phyloP scores from a whole-genome alignment of 2,888 invertebrate genomes.

The Lathronympha strigana region DNA sequence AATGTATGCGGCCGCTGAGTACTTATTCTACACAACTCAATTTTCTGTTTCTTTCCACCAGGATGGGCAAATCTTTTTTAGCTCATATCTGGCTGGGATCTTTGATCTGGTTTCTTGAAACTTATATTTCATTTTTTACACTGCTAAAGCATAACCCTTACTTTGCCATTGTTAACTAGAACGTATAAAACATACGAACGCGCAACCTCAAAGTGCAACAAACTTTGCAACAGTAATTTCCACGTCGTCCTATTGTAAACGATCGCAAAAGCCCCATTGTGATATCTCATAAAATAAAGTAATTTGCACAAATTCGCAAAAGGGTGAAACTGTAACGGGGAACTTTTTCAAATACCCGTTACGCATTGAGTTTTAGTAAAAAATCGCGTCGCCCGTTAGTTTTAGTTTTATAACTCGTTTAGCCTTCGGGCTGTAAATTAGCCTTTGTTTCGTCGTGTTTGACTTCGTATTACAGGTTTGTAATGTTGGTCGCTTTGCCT shows the following conservation, averaged over 20 bases:
- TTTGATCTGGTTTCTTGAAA: too few species aligned
- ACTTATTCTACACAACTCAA: too few species aligned
- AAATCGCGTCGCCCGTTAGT: constrained; percentile 60
- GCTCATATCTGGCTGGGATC: too few species aligned
- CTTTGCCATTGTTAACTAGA: background rate
- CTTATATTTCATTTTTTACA: too few species aligned
- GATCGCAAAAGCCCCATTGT: constrained; percentile 68
- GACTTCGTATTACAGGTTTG: constrained; percentile 11
- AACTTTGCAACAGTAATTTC: constrained; percentile 45
- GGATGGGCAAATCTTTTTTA: too few species aligned
- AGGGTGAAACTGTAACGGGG: constrained; percentile 71
- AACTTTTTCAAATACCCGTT: constrained; percentile 72
- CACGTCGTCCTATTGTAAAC: constrained; percentile 68
- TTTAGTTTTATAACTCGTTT: constrained; percentile 67
- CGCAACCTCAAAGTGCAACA: background rate
- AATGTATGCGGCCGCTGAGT: too few species aligned
- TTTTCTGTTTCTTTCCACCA: too few species aligned
- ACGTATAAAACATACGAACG: background rate
- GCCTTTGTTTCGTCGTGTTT: constrained; percentile 29
- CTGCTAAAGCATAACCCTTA: background rate
- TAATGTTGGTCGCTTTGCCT: background rate
- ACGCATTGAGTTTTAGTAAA: constrained; percentile 61
- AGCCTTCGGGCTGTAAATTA: constrained; percentile 51
- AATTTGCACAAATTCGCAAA: constrained; percentile 83
- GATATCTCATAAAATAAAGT: constrained; percentile 81